Base-by-base conservation (phyloP, 2,113 vertebrate species). In the Parus major region DNA sequence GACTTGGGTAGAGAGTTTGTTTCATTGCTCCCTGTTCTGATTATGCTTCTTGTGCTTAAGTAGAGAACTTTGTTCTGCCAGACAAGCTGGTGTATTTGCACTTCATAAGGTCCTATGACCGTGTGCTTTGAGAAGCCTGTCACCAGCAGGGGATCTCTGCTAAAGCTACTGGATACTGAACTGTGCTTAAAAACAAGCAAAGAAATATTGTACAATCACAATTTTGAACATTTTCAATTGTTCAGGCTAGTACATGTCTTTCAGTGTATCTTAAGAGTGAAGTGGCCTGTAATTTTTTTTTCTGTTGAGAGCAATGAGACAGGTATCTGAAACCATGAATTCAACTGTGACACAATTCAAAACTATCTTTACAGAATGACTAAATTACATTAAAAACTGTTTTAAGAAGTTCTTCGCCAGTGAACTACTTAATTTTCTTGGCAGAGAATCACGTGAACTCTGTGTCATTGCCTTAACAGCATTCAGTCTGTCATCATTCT, bases 41-140 rank as follows among this genome's bases (percentile, higher is more conserved):
- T 76, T 69, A 22, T 19, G 31, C 15, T 82, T 31, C 64, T 49
- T 68, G n/a, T 76, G 63, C 53, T 63, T 21, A 73, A 61, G 71
- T 70, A 72, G 39, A 71, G 82, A 86, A 86, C 90, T 92, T 95
- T 72, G 70, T 65, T 92, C 89, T 84, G 61, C 50, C 61, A 85
- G 31, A n/a, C 53, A 69, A 57, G 39, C 57, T 71, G 56, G 2
- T 68, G 5, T 64, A 21, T 89, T 95, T 95, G 47, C 72, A 70
- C 44, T 53, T 88, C 24, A 5, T 64, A 55, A 79, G n/a, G 31
- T 95, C 25, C 23, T 59, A 2, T 44, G 29, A 42, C 72, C 11
- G 1, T 46, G 12, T 8, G 44, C 53, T 66, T 59, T 84, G 50
- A 42, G 68, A 41, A 76, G 41, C 50, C 29, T 75, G 10, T 75